Evolutionary conservation across 2,888 invertebrate species (phyloP), one percentile per base, ranked within the genome.

Genomic region (Drosophila neonasuta): DNA sequence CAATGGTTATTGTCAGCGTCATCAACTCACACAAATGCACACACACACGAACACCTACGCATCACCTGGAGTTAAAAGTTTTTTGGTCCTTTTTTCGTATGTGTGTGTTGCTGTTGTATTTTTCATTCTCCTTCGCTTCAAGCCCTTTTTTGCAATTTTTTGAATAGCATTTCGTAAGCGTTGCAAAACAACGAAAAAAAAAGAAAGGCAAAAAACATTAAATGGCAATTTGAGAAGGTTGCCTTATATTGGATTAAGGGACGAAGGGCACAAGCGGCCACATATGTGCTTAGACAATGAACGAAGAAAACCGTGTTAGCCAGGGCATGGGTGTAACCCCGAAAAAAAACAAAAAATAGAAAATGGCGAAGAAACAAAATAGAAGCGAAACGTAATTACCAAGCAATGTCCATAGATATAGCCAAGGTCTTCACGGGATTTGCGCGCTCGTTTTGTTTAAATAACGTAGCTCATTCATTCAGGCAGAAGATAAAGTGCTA

Each of bases 401-500:
- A 76, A 64, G 59, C 77, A 67, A 73, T 71, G 63, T 52, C 60
- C 67, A 55, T 48, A 34, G 50, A 46, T 41, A 24, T 44, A 7
- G 36, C 45, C 52, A 65, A 64, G 60, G 68, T 61, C 61, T 71
- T 66, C 36, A 39, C 39, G 64, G 74, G 71, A 71, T 77, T 77
- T 74, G 71, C 48, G 68, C 39, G 50, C 57, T 46, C 68, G 65
- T 69, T 82, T 77, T 84, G 84, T 83, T 83, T 78, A 74, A 76
- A 74, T 80, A 84, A 79, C 87, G 75, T 77, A 71, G 79, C 84
- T 82, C 86, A 84, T 82, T 84, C 84, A 79, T 85, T 83, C 67
- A 68, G 57, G 69, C 75, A 59, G 68, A 87, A 87, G 86, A 88
- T 79, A 86, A 88, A 87, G 84, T 88, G 85, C 86, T 82, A 81